Evolutionary conservation across 2,888 invertebrate genomes (phyloP).

Genomic region (Aquatica leii): DNA sequence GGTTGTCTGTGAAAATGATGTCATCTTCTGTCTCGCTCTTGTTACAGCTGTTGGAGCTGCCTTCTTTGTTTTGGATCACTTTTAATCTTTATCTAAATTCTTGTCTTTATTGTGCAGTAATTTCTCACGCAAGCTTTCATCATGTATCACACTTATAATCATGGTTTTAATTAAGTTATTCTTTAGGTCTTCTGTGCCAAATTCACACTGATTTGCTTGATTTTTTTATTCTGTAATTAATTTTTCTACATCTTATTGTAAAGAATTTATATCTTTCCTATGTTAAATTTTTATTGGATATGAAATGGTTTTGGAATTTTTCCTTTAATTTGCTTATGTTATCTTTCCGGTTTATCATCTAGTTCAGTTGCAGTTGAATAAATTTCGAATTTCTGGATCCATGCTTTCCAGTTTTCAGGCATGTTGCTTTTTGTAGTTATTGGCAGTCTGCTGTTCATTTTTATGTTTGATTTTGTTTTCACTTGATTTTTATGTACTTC

Average conservation of each 20-base stretch:
- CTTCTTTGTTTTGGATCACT: no score
- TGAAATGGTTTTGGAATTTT: slow-evolving; percentile 42
- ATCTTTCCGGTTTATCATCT: slow-evolving; percentile 39
- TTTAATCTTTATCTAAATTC: slow-evolving; percentile 38
- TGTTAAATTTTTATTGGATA: slow-evolving; percentile 26
- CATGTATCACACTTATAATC: slow-evolving; percentile 40
- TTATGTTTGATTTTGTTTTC: no score
- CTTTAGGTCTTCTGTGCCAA: slow-evolving; percentile 29
- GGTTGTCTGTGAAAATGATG: no score
- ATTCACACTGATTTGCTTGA: slow-evolving; percentile 39
- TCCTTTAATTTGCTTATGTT: slow-evolving; percentile 33
- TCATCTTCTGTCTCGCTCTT: no score
- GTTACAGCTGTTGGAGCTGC: no score
- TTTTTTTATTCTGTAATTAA: slow-evolving; percentile 42
- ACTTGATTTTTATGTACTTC: no score
- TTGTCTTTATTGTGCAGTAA: slow-evolving; percentile 39
- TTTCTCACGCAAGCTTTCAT: slow-evolving; percentile 32
- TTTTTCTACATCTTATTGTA: slow-evolving; percentile 38
- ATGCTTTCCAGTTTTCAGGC: slow-evolving; percentile 43
- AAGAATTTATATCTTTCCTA: slow-evolving; percentile 41
- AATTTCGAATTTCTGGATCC: slow-evolving; percentile 37
- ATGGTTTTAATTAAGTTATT: slow-evolving; percentile 39
- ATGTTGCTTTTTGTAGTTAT: no score
- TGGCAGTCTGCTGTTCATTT: no score
- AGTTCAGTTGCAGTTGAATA: slow-evolving; percentile 40